A percentile compares a stretch with the other conserved stretches of the same genome.
These are phyloP conservation scores for Burhinus bistriatus DNA, from an alignment of 2,113 vertebrate species.

Conservation along the genomic window DNA sequence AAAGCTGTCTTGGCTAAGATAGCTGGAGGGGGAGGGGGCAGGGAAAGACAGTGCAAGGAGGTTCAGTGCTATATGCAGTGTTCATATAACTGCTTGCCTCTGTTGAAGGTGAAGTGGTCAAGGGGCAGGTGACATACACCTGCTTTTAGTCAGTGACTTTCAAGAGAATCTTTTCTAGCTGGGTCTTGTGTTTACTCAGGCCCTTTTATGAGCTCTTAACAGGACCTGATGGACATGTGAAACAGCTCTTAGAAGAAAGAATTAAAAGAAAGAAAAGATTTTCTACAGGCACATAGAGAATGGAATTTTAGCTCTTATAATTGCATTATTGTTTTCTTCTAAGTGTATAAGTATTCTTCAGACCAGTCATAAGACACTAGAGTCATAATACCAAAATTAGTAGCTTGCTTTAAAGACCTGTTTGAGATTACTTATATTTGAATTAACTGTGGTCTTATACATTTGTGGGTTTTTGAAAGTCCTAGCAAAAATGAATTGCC, in stretches of 20 bases:
- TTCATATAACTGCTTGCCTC: background rate
- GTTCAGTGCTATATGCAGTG: background rate
- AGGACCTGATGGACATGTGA: background rate
- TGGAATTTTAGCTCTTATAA: background rate
- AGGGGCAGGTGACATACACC: background rate
- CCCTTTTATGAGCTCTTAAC: background rate
- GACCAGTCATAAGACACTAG: background rate
- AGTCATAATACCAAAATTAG: background rate
- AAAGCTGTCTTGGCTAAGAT: background rate
- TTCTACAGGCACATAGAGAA: background rate
- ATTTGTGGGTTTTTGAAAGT: background rate
- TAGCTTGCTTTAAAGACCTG: background rate
- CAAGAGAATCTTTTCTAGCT: background rate
- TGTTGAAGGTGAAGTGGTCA: background rate
- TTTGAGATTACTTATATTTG: background rate
- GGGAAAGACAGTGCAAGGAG: background rate
- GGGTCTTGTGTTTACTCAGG: background rate
- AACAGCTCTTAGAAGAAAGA: background rate
- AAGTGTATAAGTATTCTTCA: background rate
- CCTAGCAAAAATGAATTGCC: background rate
- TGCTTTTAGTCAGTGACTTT: background rate
- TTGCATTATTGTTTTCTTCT: background rate
- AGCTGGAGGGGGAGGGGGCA: accelerated
- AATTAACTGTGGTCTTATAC: background rate
- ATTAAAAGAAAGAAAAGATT: background rate